phyloP scores from a whole-genome alignment of 2,797 vertebrate genomes.

The Cryptoblepharus egeriae region DNA sequence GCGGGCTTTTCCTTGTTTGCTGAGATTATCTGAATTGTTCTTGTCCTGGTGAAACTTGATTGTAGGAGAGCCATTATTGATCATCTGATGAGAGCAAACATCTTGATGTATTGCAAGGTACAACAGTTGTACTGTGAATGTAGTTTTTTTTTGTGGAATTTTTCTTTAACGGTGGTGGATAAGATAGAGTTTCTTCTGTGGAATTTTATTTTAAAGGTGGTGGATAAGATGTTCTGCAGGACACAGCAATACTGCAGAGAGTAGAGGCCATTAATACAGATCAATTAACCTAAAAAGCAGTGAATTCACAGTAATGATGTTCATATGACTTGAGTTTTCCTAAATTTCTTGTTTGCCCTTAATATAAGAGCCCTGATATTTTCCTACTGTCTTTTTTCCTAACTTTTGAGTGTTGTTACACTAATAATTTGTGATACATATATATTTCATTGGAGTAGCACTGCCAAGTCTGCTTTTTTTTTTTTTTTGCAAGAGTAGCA shows the following conservation, averaged over 20 bases:
- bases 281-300: slow-evolving; percentile 9
- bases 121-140: slow-evolving; percentile 15
- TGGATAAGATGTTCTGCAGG: not conserved
- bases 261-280: not conserved
- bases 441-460: slow-evolving; percentile 23
- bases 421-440: slow-evolving; percentile 8
- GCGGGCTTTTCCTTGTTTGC: not conserved
- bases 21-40: slow-evolving; percentile 15
- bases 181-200: not conserved
- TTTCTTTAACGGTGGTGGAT: not conserved
- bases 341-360: not conserved
- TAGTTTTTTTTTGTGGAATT: slow-evolving; percentile 28
- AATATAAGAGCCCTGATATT: not conserved
- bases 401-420: not conserved
- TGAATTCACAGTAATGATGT: not conserved
- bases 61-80: not conserved
- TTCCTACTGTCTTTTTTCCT: not conserved
- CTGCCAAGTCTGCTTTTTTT: slow-evolving; percentile 12
- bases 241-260: slow-evolving; percentile 2
- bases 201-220: slow-evolving; percentile 7
- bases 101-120: slow-evolving; percentile 26
- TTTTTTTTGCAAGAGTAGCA: not conserved
- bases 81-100: not conserved
- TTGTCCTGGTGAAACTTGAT: not conserved
- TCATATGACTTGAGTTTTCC: not conserved